Percentiles rank a stretch among this genome's conserved stretches.
Evolutionary conservation across 2,888 invertebrate genomes (phyloP).

Genomic region (Erpobdella octoculata): DNA sequence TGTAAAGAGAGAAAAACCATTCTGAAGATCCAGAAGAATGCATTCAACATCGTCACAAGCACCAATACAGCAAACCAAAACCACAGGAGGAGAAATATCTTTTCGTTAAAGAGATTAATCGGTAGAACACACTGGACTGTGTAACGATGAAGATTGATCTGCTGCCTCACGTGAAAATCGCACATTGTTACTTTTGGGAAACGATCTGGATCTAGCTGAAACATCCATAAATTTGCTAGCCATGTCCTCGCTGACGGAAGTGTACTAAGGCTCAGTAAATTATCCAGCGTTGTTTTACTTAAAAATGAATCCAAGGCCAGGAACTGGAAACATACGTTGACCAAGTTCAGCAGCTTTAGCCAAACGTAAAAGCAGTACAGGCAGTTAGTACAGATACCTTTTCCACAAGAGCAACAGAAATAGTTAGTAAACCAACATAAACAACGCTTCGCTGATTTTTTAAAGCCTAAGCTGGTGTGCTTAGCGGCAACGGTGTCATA

Average conservation of each 20-base stretch:
- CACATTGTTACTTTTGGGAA: slow-evolving; percentile 52
- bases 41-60: slow-evolving; percentile 26
- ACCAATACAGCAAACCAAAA: slow-evolving; percentile 53
- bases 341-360: not conserved
- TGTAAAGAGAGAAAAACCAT: slow-evolving; percentile 25
- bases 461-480: no score
- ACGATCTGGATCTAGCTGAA: slow-evolving; percentile 36
- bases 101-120: slow-evolving; percentile 32
- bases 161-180: slow-evolving; percentile 43
- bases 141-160: slow-evolving; percentile 33
- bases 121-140: slow-evolving; percentile 34
- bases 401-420: not conserved
- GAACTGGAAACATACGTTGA: not conserved
- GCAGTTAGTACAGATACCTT: not conserved
- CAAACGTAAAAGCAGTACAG: not conserved
- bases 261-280: not conserved
- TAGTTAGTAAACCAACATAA: not conserved
- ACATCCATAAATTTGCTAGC: not conserved
- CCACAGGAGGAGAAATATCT: slow-evolving; percentile 52
- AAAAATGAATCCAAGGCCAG: slow-evolving; percentile 10
- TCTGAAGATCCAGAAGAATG: slow-evolving; percentile 28
- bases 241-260: not conserved
- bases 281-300: not conserved
- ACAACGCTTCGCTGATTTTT: no score
- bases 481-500: not conserved